A percentile compares a stretch with the other conserved stretches of the same genome.
Conservation (phyloP, 2,797 vertebrate genomes). For the Coccyzus lansbergi region DNA sequence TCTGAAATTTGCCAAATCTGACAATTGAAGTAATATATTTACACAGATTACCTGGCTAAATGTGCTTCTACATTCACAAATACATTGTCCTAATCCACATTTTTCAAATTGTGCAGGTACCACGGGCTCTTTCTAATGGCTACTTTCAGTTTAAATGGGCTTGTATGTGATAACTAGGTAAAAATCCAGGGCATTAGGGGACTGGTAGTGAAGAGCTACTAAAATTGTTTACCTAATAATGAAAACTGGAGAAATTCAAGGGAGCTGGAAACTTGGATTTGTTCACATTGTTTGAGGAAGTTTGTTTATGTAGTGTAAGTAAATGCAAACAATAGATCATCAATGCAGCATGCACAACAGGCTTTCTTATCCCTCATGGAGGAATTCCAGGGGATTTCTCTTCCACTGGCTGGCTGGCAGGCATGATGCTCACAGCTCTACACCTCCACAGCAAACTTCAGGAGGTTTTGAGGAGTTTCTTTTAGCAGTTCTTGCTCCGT, state of each 20-base stretch:
- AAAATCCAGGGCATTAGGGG: not conserved
- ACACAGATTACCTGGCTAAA: not conserved
- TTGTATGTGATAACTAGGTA: not conserved
- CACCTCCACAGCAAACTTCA: not conserved
- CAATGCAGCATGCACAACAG: not conserved
- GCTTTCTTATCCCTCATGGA: not conserved
- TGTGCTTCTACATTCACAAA: not conserved
- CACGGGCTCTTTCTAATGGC: not conserved
- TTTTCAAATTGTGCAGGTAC: not conserved
- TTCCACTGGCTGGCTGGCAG: fast-evolving
- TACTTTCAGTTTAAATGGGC: not conserved
- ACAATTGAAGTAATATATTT: not conserved
- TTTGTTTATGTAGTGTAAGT: not conserved
- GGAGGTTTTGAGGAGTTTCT: not conserved
- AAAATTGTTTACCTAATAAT: not conserved
- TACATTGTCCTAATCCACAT: not conserved
- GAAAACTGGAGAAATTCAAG: not conserved
- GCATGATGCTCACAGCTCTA: not conserved
- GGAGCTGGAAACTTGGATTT: not conserved
- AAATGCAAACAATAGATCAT: not conserved
- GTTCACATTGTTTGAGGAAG: not conserved
- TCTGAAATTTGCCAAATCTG: not conserved
- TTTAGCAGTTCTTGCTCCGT: not conserved
- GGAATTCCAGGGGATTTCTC: conserved; percentile 5
- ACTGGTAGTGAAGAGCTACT: not conserved